Conservation (phyloP, 2,797 vertebrate genomes). For the Ficedula albicollis region DNA sequence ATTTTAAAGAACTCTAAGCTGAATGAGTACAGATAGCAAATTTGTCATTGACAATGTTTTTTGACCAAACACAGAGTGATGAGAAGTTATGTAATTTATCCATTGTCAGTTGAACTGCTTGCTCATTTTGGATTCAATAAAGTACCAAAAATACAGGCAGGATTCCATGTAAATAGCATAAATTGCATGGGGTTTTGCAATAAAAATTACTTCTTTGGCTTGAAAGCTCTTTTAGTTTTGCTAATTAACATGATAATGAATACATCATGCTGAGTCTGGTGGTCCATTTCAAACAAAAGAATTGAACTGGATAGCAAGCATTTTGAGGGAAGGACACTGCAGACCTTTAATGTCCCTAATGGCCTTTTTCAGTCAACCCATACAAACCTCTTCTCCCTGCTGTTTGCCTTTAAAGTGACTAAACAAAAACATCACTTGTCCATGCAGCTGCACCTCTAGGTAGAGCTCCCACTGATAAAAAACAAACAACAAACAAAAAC, state of each 20-base stretch:
- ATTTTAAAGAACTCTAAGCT: not conserved
- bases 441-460: not conserved
- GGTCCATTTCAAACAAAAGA: not conserved
- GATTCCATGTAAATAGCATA: not conserved
- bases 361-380: not conserved
- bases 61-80: not conserved
- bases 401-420: not conserved
- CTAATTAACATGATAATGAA: not conserved
- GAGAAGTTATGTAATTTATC: not conserved
- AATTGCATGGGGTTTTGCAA: not conserved
- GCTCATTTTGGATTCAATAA: not conserved
- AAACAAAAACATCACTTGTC: not conserved
- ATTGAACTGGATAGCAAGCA: not conserved
- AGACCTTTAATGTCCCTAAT: not conserved
- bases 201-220: not conserved
- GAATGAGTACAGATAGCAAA: not conserved
- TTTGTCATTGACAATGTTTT: not conserved
- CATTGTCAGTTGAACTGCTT: not conserved
- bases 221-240: not conserved
- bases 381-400: not conserved
- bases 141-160: not conserved
- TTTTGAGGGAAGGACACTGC: not conserved
- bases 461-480: not conserved
- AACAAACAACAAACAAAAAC: not conserved
- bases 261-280: not conserved